Conservation (phyloP, 2,113 vertebrate species). For the Paraplagusia blochii region DNA sequence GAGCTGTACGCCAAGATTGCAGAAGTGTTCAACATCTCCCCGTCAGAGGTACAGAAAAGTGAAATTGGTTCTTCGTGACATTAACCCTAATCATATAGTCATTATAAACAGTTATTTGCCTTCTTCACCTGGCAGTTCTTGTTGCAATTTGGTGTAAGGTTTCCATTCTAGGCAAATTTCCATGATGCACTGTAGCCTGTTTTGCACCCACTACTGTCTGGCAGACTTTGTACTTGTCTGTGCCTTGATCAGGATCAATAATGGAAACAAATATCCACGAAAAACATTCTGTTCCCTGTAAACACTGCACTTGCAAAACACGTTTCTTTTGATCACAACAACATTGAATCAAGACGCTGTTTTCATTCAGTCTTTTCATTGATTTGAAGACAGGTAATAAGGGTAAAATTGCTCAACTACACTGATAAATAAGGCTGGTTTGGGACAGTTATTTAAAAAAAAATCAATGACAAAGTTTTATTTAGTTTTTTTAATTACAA, state of each 20-base stretch:
- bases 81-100: neutral
- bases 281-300: conserved; percentile 13
- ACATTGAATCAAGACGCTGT: too few relatives aligned
- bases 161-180: conserved; percentile 40
- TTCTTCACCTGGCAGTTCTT: conserved; percentile 6
- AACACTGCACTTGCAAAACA: neutral
- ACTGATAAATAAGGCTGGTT: too few relatives aligned
- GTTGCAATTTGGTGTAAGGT: conserved; percentile 31
- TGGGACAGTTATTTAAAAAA: too few relatives aligned
- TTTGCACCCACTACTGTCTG: conserved; percentile 21
- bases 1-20: conserved; percentile 97
- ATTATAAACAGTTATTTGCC: neutral
- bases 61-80: neutral
- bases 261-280: conserved; percentile 31
- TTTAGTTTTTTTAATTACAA: too few relatives aligned
- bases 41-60: conserved; percentile 85
- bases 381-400: too few relatives aligned
- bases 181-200: conserved; percentile 37
- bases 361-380: too few relatives aligned
- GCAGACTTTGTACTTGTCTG: conserved; percentile 33
- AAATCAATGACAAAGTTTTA: too few relatives aligned
- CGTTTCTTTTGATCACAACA: neutral
- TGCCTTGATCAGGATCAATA: conserved; percentile 29
- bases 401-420: too few relatives aligned
- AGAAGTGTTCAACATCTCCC: conserved; percentile 90